phyloP scores from a whole-genome alignment of 2,797 vertebrate genomes.

The Macropus fuliginosus region DNA sequence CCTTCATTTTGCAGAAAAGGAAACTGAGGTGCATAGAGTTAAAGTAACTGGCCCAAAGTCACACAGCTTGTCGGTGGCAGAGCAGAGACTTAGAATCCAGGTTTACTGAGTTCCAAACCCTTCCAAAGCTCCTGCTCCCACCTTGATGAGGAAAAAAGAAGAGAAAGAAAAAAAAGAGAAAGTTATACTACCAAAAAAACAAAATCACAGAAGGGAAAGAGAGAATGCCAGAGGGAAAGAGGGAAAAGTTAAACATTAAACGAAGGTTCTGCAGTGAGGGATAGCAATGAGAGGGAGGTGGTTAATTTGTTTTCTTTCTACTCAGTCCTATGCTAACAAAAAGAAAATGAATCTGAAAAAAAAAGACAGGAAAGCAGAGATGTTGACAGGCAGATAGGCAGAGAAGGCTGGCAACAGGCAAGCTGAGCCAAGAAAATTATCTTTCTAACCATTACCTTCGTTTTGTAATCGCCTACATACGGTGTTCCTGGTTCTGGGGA shows the following conservation, averaged over 20 bases:
- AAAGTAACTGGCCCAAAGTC: background rate
- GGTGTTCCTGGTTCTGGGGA: background rate
- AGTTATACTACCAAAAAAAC: fast-evolving
- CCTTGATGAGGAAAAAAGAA: background rate
- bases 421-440: background rate
- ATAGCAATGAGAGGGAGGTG: background rate
- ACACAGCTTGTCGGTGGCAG: background rate
- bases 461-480: conserved; percentile 1
- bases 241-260: background rate
- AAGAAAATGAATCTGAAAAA: background rate
- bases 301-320: conserved; percentile 30
- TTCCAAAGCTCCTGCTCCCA: background rate
- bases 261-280: background rate
- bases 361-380: conserved; percentile 6
- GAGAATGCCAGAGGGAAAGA: background rate
- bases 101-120: background rate
- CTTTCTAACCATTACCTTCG: conserved; percentile 41
- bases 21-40: background rate
- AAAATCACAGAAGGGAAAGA: too few species aligned
- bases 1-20: background rate
- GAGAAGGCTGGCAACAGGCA: background rate
- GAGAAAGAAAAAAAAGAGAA: fast-evolving
- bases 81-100: background rate
- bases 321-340: conserved; percentile 39
- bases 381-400: background rate